Evolutionary conservation across 2,888 invertebrate genomes (phyloP).

Genomic region (Pristionchus maxplancki): DNA sequence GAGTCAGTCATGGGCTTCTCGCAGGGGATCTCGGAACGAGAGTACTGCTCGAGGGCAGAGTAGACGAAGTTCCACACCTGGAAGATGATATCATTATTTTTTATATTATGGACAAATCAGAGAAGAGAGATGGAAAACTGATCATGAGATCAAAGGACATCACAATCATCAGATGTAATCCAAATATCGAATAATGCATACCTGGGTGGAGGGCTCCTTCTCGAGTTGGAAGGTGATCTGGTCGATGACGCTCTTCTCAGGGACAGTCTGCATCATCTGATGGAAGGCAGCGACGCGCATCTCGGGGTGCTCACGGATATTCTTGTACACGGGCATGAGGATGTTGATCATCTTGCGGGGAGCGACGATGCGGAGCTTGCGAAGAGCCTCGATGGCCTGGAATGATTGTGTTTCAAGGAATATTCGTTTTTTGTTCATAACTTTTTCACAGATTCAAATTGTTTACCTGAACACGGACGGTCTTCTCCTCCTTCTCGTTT

Average conservation of each 20-base stretch:
- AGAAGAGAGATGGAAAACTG: too few species aligned
- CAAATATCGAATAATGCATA: too few species aligned
- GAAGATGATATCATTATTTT: too few species aligned
- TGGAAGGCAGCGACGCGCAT: constrained; percentile 60
- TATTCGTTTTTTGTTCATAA: too few species aligned
- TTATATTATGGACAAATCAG: too few species aligned
- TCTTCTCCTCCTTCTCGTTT: constrained; percentile 35
- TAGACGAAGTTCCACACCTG: constrained; percentile 59
- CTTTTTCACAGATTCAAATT: too few species aligned
- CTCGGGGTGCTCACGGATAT: constrained; percentile 57
- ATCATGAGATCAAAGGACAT: too few species aligned
- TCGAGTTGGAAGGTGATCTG: constrained; percentile 55
- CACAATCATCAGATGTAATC: too few species aligned
- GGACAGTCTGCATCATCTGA: constrained; percentile 56
- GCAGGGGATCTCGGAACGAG: constrained; percentile 68
- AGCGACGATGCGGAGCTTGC: constrained; percentile 55
- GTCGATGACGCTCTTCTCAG: constrained; percentile 57
- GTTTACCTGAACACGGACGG: too few species aligned
- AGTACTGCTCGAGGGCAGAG: constrained; percentile 61
- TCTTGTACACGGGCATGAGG: constrained; percentile 62
- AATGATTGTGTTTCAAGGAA: too few species aligned
- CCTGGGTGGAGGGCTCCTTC: constrained; percentile 57
- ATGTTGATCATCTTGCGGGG: constrained; percentile 58
- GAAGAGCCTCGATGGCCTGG: constrained; percentile 64
- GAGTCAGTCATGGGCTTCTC: constrained; percentile 57